Conservation (phyloP, 2,113 vertebrate genomes). For the Lophura nycthemera region DNA sequence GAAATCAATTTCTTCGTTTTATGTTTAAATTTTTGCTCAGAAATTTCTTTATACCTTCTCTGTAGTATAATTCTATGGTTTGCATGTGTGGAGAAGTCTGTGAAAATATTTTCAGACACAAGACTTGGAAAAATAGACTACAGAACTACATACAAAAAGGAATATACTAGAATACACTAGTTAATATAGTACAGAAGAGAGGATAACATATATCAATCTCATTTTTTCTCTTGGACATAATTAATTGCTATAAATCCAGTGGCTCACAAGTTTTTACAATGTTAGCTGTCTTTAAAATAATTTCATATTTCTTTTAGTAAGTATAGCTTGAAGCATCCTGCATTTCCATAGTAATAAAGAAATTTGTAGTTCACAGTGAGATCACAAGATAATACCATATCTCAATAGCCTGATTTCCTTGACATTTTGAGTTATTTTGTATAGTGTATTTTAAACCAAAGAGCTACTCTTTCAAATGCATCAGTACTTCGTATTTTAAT, state of each 20-base stretch:
- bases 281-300: background rate
- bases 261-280: background rate
- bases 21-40: background rate
- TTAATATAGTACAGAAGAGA: background rate
- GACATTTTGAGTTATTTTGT: background rate
- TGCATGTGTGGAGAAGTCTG: conserved; percentile 3
- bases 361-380: background rate
- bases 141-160: background rate
- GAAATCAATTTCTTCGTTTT: conserved; percentile 17
- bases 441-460: background rate
- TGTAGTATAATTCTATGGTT: background rate
- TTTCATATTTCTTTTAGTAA: background rate
- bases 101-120: background rate
- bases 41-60: background rate
- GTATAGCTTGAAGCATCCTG: background rate
- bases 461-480: background rate
- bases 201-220: background rate
- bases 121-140: background rate
- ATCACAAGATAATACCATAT: background rate
- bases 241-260: background rate
- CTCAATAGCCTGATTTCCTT: background rate
- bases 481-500: background rate
- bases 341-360: background rate
- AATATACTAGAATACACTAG: background rate
- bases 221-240: background rate